These are phyloP conservation scores for Eumerus sabulonum DNA, from an alignment of 2,888 invertebrate species.

Conservation along the genomic window DNA sequence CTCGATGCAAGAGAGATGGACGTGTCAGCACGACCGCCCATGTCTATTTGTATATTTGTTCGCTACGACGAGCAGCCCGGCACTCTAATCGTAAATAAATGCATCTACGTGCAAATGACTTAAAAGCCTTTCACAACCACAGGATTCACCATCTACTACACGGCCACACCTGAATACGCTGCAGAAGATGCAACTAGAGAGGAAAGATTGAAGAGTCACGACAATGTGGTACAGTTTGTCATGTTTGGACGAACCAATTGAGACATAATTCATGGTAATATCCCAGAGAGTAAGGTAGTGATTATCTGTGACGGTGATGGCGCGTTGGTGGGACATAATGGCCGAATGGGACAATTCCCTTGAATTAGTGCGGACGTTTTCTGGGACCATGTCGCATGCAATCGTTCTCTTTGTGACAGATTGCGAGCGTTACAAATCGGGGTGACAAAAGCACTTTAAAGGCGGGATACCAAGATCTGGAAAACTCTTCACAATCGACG, in stretches of 20 bases:
- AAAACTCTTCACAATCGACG: too few species aligned
- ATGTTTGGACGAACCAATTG: slow-evolving; percentile 59
- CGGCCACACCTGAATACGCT: too few species aligned
- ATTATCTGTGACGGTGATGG: slow-evolving; percentile 55
- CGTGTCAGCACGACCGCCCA: too few species aligned
- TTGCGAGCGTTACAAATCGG: too few species aligned
- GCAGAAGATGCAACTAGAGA: not conserved
- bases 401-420: too few species aligned
- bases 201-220: not conserved
- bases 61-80: slow-evolving; percentile 39
- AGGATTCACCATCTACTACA: not conserved
- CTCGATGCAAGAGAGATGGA: too few species aligned
- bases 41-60: too few species aligned
- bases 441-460: too few species aligned
- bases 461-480: too few species aligned
- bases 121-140: slow-evolving; percentile 54
- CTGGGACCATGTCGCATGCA: too few species aligned
- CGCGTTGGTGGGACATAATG: slow-evolving; percentile 8
- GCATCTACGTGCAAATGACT: slow-evolving; percentile 68
- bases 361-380: too few species aligned
- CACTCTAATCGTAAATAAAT: slow-evolving; percentile 64
- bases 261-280: slow-evolving; percentile 68
- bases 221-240: slow-evolving; percentile 48
- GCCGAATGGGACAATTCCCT: too few species aligned
- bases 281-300: slow-evolving; percentile 54